A percentile compares a stretch with the other conserved stretches of the same genome.
Conservation (phyloP, 2,797 vertebrate species). For the Malacoctenus gilli region DNA sequence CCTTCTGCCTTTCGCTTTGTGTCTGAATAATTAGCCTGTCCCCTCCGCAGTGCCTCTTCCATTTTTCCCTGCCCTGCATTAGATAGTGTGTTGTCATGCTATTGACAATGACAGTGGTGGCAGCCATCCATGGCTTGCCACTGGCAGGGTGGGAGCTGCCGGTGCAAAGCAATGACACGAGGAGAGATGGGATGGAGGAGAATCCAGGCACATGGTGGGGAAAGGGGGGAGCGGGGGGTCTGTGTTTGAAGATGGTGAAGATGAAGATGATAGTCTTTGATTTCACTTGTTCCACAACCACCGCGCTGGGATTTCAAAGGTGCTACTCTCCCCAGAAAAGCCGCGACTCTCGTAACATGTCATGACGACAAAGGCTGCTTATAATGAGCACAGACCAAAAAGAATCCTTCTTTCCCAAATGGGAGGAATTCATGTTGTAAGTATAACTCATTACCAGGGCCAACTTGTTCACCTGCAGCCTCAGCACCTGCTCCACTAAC, state of each 20-base stretch:
- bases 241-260: slow-evolving; percentile 22
- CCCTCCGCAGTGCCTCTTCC: slow-evolving; percentile 68
- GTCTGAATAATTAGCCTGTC: slow-evolving; percentile 79
- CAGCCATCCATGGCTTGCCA: slow-evolving; percentile 69
- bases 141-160: slow-evolving; percentile 62
- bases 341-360: slow-evolving; percentile 20
- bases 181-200: slow-evolving; percentile 9
- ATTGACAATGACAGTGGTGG: slow-evolving; percentile 69
- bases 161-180: slow-evolving; percentile 38
- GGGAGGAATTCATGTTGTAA: slow-evolving; percentile 30
- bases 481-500: slow-evolving; percentile 49
- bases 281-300: slow-evolving; percentile 30
- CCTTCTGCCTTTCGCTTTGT: slow-evolving; percentile 65
- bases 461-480: slow-evolving; percentile 52
- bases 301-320: slow-evolving; percentile 23
- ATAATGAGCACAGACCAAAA: slow-evolving; percentile 27
- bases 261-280: slow-evolving; percentile 23
- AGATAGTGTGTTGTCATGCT: slow-evolving; percentile 63
- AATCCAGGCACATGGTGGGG: slow-evolving; percentile 31
- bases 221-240: too few species aligned
- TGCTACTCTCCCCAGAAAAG: slow-evolving; percentile 18
- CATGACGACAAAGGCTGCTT: slow-evolving; percentile 28
- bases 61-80: slow-evolving; percentile 63
- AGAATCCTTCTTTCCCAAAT: slow-evolving; percentile 18
- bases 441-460: slow-evolving; percentile 26